Percentiles rank a stretch among this genome's conserved stretches.
phyloP scores from a whole-genome alignment of 1,140 invertebrate species.

The Coptotermes formosanus region DNA sequence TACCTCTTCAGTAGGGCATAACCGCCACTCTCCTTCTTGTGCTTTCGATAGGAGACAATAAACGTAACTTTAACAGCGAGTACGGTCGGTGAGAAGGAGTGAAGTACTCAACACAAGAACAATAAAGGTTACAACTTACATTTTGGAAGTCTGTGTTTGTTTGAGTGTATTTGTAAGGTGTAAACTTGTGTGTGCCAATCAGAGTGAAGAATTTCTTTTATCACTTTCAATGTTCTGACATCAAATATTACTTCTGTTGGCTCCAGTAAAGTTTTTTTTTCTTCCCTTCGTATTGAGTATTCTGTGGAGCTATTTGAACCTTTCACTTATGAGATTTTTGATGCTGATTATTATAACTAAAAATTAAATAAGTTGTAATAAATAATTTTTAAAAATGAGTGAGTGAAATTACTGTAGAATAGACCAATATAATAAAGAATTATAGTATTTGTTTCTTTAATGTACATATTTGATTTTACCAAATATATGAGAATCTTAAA shows the following conservation, averaged over 20 bases:
- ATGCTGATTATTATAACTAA: background rate
- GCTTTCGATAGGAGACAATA: constrained; percentile 15
- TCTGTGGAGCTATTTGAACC: background rate
- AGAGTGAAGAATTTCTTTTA: background rate
- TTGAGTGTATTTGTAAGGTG: background rate
- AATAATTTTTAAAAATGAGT: background rate
- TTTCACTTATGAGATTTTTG: background rate
- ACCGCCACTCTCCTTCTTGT: background rate
- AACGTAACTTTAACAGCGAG: background rate
- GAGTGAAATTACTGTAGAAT: background rate
- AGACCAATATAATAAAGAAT: background rate
- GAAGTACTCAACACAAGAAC: background rate
- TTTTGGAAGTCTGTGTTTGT: background rate
- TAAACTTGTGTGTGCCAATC: background rate
- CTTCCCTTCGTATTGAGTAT: background rate
- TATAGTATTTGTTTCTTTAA: background rate
- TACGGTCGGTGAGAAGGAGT: background rate
- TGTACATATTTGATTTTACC: background rate
- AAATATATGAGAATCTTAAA: too few species aligned
- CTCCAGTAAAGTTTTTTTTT: background rate
- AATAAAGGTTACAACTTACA: background rate
- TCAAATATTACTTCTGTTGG: background rate
- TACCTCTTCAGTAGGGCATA: background rate
- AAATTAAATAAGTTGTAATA: constrained; percentile 1
- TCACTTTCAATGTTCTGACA: background rate